A percentile compares a stretch with the other conserved stretches of the same genome.
Evolutionary conservation across 2,113 vertebrate species (phyloP).

Genomic region (Heteronetta atricapilla): DNA sequence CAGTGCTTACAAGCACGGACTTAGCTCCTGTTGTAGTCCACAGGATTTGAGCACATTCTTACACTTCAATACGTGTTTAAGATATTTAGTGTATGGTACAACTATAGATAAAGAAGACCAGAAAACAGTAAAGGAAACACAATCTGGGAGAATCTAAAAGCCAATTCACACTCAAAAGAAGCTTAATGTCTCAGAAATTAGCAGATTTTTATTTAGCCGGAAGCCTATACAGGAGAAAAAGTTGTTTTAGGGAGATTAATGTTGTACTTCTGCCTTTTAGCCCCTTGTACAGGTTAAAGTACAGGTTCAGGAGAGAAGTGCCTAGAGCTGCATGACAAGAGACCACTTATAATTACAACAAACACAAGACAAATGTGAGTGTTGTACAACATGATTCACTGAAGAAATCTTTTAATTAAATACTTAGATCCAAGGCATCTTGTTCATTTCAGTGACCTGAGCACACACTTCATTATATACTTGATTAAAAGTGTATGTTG

Average conservation of each 20-base stretch:
- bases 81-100: background rate
- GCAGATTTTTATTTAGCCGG: background rate
- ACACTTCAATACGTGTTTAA: background rate
- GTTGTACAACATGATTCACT: background rate
- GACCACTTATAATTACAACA: background rate
- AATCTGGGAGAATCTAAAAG: background rate
- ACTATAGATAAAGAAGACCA: background rate
- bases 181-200: background rate
- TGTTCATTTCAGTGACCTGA: background rate
- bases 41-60: background rate
- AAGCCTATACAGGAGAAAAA: background rate
- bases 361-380: background rate
- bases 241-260: background rate
- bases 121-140: background rate
- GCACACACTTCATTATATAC: background rate
- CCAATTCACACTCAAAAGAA: background rate
- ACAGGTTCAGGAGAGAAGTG: background rate
- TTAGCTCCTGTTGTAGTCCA: accelerated
- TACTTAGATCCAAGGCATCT: background rate
- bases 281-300: background rate
- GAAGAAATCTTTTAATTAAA: conserved; percentile 40
- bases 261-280: background rate
- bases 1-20: background rate
- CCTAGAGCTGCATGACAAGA: background rate
- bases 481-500: background rate